phyloP scores from a whole-genome alignment of 1,140 invertebrate genomes.

The Globodera rostochiensis region DNA sequence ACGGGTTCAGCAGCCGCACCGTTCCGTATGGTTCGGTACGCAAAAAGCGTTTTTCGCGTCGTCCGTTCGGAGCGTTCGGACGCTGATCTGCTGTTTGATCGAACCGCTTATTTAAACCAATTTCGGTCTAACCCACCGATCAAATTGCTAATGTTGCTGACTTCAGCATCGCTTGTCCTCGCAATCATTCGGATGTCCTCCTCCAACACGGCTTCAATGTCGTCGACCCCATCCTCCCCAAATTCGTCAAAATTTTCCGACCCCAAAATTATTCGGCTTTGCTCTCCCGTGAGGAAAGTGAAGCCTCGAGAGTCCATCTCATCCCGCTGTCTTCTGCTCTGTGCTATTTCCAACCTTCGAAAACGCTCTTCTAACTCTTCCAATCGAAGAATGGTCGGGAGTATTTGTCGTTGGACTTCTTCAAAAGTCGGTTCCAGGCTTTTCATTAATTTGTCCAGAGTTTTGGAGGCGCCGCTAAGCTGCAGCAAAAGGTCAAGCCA shows the following conservation, averaged over 20 bases:
- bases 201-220: constrained; percentile 5
- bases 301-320: constrained; percentile 20
- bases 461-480: constrained; percentile 16
- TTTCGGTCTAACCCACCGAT: not conserved
- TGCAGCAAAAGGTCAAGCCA: constrained; percentile 34
- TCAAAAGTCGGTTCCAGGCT: constrained; percentile 10
- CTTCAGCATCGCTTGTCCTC: not conserved
- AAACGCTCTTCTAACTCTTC: constrained; percentile 32
- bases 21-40: not conserved
- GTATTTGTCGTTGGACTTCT: constrained; percentile 29
- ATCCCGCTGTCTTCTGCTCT: constrained; percentile 23
- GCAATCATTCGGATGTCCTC: constrained; percentile 6
- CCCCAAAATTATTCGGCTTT: not conserved
- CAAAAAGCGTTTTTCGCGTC: constrained; percentile 9
- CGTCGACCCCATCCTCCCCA: constrained; percentile 9
- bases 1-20: constrained; percentile 8
- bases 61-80: not conserved
- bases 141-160: not conserved
- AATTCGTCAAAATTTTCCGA: not conserved
- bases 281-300: constrained; percentile 23
- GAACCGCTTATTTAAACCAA: not conserved
- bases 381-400: constrained; percentile 11
- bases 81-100: not conserved
- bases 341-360: not conserved
- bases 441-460: constrained; percentile 1